Percentiles rank a stretch among this genome's conserved stretches.
Conservation (phyloP, 2,888 invertebrate species). For the Phanerotoma sp. region DNA sequence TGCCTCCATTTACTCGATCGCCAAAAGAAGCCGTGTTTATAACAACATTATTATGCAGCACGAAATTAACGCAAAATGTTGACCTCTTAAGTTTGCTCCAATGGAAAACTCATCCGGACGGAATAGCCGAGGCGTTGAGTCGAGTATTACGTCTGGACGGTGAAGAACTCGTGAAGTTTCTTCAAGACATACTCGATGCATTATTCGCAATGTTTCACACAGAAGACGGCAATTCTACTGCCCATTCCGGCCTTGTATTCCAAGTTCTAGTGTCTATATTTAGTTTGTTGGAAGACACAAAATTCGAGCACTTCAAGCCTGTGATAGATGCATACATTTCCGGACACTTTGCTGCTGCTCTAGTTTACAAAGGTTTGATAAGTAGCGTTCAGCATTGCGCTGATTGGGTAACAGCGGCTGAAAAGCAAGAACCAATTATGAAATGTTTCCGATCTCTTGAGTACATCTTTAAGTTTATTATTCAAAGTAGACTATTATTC, state of each 20-base stretch:
- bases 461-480: conserved; percentile 90
- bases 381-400: conserved; percentile 90
- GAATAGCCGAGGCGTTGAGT: conserved; percentile 81
- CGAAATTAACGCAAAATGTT: conserved; percentile 94
- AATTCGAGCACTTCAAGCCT: conserved; percentile 92
- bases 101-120: conserved; percentile 88
- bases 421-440: conserved; percentile 86
- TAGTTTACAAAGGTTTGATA: conserved; percentile 89
- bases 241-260: conserved; percentile 88
- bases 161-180: conserved; percentile 91
- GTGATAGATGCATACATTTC: conserved; percentile 93
- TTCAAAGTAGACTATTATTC: conserved; percentile 83
- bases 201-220: conserved; percentile 92
- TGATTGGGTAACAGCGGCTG: conserved; percentile 81
- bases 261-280: conserved; percentile 91
- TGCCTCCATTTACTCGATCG: conserved; percentile 68
- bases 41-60: conserved; percentile 85
- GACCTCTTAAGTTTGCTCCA: conserved; percentile 86
- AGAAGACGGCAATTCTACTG: conserved; percentile 87
- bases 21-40: conserved; percentile 83
- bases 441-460: conserved; percentile 89
- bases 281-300: conserved; percentile 82
- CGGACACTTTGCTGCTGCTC: conserved; percentile 90
- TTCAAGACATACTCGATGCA: conserved; percentile 92
- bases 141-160: conserved; percentile 78